A percentile compares a stretch with the other conserved stretches of the same genome.
Evolutionary conservation across 2,888 invertebrate genomes (phyloP).

Genomic region (Phortica okadai): DNA sequence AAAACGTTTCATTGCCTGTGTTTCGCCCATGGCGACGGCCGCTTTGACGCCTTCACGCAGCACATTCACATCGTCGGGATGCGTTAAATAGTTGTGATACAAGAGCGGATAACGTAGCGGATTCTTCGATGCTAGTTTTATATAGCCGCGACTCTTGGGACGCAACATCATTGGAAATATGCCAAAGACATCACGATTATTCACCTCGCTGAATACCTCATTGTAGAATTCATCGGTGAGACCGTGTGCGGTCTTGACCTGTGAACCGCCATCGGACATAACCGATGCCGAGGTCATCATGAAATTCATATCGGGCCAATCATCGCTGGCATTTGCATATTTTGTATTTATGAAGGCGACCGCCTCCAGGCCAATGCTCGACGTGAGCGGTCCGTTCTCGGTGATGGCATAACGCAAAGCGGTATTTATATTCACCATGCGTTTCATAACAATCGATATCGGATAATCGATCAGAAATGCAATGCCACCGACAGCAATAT

Average conservation of each 20-base stretch:
- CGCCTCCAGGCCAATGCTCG: conserved; percentile 90
- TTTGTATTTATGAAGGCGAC: conserved; percentile 93
- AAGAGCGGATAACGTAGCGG: conserved; percentile 89
- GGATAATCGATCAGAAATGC: conserved; percentile 89
- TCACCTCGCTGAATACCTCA: conserved; percentile 84
- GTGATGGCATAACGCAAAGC: conserved; percentile 89
- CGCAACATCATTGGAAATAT: conserved; percentile 93
- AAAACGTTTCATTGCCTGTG: conserved; percentile 86
- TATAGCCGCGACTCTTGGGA: conserved; percentile 89
- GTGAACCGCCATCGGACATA: conserved; percentile 89
- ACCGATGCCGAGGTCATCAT: conserved; percentile 91
- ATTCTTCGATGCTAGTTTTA: conserved; percentile 84
- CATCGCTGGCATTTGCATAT: conserved; percentile 89
- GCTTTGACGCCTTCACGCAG: conserved; percentile 92
- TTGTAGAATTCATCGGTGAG: conserved; percentile 88
- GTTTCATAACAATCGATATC: conserved; percentile 86
- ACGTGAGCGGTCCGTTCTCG: conserved; percentile 92
- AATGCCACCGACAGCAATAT: conserved; percentile 91
- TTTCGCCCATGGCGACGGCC: conserved; percentile 87
- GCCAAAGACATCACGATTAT: conserved; percentile 86
- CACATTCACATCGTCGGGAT: conserved; percentile 89
- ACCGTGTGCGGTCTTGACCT: conserved; percentile 88
- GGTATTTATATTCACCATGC: conserved; percentile 89
- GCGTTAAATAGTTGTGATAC: conserved; percentile 93
- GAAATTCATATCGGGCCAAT: conserved; percentile 95